phyloP scores from a whole-genome alignment of 2,888 invertebrate genomes.

The Bugula neritina region DNA sequence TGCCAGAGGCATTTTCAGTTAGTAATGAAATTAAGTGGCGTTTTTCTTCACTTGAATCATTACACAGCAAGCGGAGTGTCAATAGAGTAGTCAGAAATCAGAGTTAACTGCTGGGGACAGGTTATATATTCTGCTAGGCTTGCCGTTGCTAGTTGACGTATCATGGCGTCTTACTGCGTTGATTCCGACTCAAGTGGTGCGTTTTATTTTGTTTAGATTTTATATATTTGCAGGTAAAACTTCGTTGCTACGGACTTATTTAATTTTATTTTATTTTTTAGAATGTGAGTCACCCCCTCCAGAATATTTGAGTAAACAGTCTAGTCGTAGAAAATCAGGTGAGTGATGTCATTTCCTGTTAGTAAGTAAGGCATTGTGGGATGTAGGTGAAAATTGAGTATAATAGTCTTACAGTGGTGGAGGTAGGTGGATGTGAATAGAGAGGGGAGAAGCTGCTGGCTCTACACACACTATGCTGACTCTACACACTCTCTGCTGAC shows the following conservation, averaged over 20 bases:
- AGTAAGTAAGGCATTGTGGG: too few relatives aligned
- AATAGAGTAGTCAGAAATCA: neutral
- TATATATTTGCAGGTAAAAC: too few relatives aligned
- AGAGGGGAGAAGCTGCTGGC: too few relatives aligned
- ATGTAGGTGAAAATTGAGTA: too few relatives aligned
- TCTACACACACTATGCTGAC: too few relatives aligned
- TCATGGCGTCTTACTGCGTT: neutral
- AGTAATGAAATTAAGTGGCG: slow-evolving; percentile 25
- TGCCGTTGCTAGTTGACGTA: neutral
- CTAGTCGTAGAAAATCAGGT: slow-evolving; percentile 11
- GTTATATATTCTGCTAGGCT: neutral
- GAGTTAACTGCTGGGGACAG: neutral
- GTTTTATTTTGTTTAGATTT: too few relatives aligned
- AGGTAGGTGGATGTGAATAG: too few relatives aligned
- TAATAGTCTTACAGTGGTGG: too few relatives aligned
- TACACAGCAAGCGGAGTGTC: too few relatives aligned
- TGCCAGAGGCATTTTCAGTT: slow-evolving; percentile 13
- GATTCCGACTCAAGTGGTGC: slow-evolving; percentile 8
- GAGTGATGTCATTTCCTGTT: too few relatives aligned
- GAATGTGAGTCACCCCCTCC: slow-evolving; percentile 23
- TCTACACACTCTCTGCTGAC: too few relatives aligned
- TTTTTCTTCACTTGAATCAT: neutral
- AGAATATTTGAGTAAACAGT: slow-evolving; percentile 15
- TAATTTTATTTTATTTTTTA: slow-evolving; percentile 2
- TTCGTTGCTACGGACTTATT: too few relatives aligned